These are phyloP conservation scores for Heptranchias perlo DNA, from an alignment of 2,113 vertebrate genomes.

Conservation along the genomic window DNA sequence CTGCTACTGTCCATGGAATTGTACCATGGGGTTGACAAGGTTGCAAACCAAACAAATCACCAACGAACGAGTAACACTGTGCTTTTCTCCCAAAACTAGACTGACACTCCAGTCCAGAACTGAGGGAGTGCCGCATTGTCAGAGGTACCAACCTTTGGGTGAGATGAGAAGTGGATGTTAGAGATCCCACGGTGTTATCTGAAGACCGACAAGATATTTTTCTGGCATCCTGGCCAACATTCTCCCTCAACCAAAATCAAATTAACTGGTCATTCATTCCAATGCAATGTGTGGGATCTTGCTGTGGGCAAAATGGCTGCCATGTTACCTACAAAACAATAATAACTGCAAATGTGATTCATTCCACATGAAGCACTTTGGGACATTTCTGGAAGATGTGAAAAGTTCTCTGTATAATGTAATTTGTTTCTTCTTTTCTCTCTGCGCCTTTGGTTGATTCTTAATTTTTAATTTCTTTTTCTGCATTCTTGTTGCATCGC, in stretches of 20 bases:
- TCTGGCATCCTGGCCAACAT: not conserved
- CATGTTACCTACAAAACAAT: not conserved
- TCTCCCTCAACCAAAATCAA: not conserved
- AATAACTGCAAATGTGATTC: no score
- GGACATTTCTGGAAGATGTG: no score
- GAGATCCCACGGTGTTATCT: no score
- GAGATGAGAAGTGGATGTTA: no score
- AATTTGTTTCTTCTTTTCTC: not conserved
- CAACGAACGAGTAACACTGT: not conserved
- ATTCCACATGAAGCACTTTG: no score
- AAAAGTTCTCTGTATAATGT: no score
- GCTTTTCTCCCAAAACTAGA: no score
- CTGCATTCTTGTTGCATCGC: not conserved
- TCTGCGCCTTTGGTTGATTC: not conserved
- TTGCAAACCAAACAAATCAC: not conserved
- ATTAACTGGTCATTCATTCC: no score
- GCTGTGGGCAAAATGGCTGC: not conserved
- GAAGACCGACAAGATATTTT: no score
- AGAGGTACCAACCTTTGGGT: no score
- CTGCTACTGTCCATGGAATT: no score
- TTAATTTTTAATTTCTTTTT: not conserved
- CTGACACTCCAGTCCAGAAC: not conserved
- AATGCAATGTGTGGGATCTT: not conserved
- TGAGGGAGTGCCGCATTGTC: not conserved
- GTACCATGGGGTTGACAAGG: not conserved